Base-by-base conservation (phyloP, 2,797 vertebrate species). In the Bryconaethiops microstoma region DNA sequence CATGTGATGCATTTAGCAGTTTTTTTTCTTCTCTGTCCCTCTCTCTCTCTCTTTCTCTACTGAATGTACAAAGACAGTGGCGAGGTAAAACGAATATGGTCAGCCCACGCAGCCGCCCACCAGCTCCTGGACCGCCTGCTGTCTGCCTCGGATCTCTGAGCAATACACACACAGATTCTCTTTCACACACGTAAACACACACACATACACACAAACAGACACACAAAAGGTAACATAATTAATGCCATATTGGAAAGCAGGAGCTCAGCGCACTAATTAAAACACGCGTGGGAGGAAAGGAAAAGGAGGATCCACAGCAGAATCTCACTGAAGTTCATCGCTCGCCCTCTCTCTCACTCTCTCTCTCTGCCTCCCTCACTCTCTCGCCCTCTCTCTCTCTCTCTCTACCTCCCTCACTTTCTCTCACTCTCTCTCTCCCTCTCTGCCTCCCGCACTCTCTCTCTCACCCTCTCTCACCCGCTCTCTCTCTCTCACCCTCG, bases 21-120 rank as follows among this genome's bases (percentile, higher is more conserved):
- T 40, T 7, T 65, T 40, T 21, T 39, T 39, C 25, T 17, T 16
- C 14, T 63, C 35, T 25, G 6, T 57, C 21, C 21, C 10, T 60
- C 76, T 71, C 86, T n/a, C n/a, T n/a, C n/a, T n/a, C n/a, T n/a
- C n/a, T n/a, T n/a, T n/a, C n/a, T 42, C 39, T 35, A 64, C 57
- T 14, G n/a, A 39, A 63, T 13, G 78, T 76, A 85, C 83, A 83
- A 82, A 86, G 82, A 85, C 73, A 76, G 76, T 40, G 68, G 71
- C 79, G 83, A 85, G 83, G 87, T 88, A 85, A 91, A 92, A 91
- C 90, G 84, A 91, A 91, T 88, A 92, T 87, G 88, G 86, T 84
- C 90, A 82, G 89, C 92, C 92, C 90, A 93, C 91, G 82, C 89
- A 89, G 76, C 42, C 78, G 45, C 93, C 93, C 87, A 93, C 91